Conservation (phyloP, 2,888 invertebrate species). For the Sphaerophoria rueppellii region DNA sequence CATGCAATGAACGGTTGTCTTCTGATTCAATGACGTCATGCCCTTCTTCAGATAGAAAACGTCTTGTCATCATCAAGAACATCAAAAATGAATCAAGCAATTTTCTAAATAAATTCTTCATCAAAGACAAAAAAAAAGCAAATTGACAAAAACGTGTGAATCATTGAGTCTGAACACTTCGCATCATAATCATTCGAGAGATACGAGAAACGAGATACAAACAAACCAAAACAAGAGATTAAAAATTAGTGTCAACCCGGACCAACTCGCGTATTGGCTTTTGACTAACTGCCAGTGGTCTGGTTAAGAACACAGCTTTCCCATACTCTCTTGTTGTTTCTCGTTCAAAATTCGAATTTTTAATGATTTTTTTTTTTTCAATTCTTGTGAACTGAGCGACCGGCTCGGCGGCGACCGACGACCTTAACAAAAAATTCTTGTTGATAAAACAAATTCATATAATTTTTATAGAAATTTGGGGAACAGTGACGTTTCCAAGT, state of each 20-base stretch:
- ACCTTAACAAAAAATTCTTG: slow-evolving; percentile 15
- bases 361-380: not conserved
- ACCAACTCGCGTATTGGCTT: not conserved
- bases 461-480: slow-evolving; percentile 19
- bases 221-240: not conserved
- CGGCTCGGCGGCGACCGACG: not conserved
- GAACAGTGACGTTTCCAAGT: slow-evolving; percentile 62
- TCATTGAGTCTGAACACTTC: slow-evolving; percentile 27
- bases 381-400: not conserved
- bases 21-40: slow-evolving; percentile 29
- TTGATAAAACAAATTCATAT: too few relatives aligned
- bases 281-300: not conserved
- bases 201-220: not conserved
- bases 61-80: slow-evolving; percentile 14
- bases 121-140: not conserved
- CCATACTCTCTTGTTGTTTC: not conserved
- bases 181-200: too few relatives aligned
- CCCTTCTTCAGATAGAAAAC: not conserved
- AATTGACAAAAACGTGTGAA: slow-evolving; percentile 22
- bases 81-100: slow-evolving; percentile 21
- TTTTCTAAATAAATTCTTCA: slow-evolving; percentile 3
- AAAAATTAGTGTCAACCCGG: slow-evolving; percentile 26
- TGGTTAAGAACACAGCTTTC: slow-evolving; percentile 56
- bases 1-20: slow-evolving; percentile 20
- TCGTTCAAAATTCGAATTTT: not conserved